Percentiles rank a stretch among this genome's conserved stretches.
Evolutionary conservation across 2,797 vertebrate species (phyloP).

Genomic region (Momotus momota): DNA sequence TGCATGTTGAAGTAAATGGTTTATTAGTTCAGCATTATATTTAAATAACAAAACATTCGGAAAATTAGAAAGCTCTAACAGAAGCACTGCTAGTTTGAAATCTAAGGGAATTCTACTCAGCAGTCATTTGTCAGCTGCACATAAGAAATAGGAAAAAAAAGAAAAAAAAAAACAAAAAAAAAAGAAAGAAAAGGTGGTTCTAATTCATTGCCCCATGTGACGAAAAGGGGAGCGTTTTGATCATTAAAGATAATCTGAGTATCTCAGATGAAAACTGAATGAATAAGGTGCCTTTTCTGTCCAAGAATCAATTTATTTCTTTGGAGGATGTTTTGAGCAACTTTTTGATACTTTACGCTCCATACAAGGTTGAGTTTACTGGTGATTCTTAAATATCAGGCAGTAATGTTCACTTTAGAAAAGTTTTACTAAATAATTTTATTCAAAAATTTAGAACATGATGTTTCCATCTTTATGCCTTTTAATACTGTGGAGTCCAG

Average conservation of each 20-base stretch:
- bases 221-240: neutral
- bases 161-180: neutral
- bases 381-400: neutral
- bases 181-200: neutral
- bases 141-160: neutral
- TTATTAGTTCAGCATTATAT: neutral
- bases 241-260: neutral
- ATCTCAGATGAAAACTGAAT: neutral
- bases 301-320: neutral
- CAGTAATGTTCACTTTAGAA: neutral
- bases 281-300: neutral
- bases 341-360: neutral
- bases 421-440: neutral
- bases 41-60: neutral
- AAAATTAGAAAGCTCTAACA: neutral
- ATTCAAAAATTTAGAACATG: neutral
- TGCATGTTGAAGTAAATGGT: neutral
- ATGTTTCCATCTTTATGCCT: neutral
- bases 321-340: neutral
- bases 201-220: neutral
- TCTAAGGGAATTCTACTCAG: neutral
- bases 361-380: neutral
- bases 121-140: neutral
- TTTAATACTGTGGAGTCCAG: neutral
- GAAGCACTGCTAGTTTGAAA: neutral